A percentile compares a stretch with the other conserved stretches of the same genome.
These are phyloP conservation scores for Homalodisca vitripennis DNA, from an alignment of 1,140 invertebrate species.

Conservation along the genomic window DNA sequence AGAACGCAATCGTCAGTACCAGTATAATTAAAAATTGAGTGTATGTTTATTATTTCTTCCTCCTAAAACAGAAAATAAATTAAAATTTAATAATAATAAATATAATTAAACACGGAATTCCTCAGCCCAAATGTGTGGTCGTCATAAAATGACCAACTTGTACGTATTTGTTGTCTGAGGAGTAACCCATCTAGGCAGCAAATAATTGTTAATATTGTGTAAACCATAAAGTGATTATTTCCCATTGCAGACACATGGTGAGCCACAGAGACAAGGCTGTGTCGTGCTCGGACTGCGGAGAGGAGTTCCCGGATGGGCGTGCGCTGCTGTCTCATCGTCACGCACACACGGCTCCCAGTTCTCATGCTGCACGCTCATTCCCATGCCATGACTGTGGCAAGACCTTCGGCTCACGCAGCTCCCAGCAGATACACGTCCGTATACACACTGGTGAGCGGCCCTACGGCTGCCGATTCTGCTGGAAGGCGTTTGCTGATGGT, in stretches of 20 bases:
- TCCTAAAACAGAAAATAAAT: too few species aligned
- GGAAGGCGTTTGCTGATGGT: conserved; percentile 97
- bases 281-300: conserved; percentile 65
- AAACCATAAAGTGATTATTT: too few species aligned
- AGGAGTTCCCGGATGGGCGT: conserved; percentile 67
- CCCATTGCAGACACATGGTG: conserved; percentile 40
- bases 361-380: conserved; percentile 64
- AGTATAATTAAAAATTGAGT: too few species aligned
- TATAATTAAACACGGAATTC: too few species aligned
- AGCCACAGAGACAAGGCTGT: conserved; percentile 39
- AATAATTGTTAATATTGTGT: too few species aligned
- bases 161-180: too few species aligned
- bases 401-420: conserved; percentile 71
- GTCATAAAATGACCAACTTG: too few species aligned
- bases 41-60: too few species aligned
- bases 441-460: conserved; percentile 84
- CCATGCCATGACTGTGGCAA: conserved; percentile 83
- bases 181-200: too few species aligned
- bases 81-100: too few species aligned
- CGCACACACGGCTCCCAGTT: conserved; percentile 49
- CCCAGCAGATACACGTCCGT: conserved; percentile 79
- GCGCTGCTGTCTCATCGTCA: conserved; percentile 65
- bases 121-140: too few species aligned
- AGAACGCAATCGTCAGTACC: too few species aligned
- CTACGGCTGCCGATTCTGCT: conserved; percentile 95